Base-by-base conservation (phyloP, 2,888 invertebrate species). In the Hirtodrosophila histrioides region DNA sequence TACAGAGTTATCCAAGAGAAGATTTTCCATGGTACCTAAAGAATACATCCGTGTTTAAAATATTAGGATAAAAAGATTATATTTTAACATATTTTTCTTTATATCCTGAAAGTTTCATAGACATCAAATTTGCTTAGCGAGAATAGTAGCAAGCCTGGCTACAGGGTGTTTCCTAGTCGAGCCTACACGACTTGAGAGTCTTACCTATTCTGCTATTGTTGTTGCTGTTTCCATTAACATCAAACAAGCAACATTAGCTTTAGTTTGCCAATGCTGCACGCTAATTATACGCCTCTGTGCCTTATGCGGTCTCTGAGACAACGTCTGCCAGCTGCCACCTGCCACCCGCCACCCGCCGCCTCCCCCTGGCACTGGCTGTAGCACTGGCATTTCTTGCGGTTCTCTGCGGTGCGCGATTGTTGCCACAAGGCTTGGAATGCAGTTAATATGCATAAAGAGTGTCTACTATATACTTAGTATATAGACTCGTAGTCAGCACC, bases 241-340 rank as follows among this genome's bases (percentile, higher is more conserved):
- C 12, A 10, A 45, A 57, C 36, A 57, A 65, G 49, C 55, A 44
- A 57, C 65, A 62, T 51, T 61, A 69, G 45, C 44, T 65, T 71
- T 56, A 55, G 69, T 83, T 80, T 69, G 84, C 80, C 86, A 86
- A 84, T 75, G 85, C 73, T 82, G 79, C 82, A 87, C 86, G 82
- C 88, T 83, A 83, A 83, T 83, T 83, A 87, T 63, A 83, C 82
- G 82, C 83, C 88, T 87, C 75, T 87, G 70, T 83, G 82, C 73
- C 63, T 85, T 87, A 87, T 85, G 87, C 85, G 87, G 77, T 77
- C 66, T 84, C 61, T 45, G 50, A 35, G 57, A 53, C 64, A 50
- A 37, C 37, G 36, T 49, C 10, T 23, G 35, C 8, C 10, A 33
- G 7, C 27, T 5, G 35, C 11, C 33, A 7, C 37, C 4, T 11